Conservation (phyloP, 2,113 vertebrate species). For the Sterrhoptilus dennistouni region DNA sequence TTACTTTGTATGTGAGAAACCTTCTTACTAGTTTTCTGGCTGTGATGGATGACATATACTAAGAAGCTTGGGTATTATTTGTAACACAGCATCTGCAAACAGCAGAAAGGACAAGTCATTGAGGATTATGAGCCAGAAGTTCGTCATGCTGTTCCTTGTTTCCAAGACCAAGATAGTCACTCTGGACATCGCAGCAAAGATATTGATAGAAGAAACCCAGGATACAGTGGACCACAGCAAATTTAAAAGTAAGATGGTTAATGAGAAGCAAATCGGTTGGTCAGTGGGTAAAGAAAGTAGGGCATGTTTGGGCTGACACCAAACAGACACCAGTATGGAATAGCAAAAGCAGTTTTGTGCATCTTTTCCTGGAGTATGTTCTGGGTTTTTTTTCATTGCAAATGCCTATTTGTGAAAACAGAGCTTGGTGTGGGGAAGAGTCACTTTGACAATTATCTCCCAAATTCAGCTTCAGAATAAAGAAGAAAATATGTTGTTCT, state of each 20-base stretch:
- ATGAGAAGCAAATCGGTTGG: not conserved
- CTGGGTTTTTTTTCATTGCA: not conserved
- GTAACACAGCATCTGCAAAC: conserved; percentile 76
- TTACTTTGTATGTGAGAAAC: not conserved
- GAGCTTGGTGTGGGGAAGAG: not conserved
- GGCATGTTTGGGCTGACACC: not conserved
- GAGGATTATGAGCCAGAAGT: conserved; percentile 96
- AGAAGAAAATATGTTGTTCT: not conserved
- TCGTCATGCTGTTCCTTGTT: conserved; percentile 95
- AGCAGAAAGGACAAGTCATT: conserved; percentile 95
- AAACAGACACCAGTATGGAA: not conserved
- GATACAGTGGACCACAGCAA: conserved; percentile 89
- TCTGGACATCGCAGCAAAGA: conserved; percentile 88
- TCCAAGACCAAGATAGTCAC: conserved; percentile 89
- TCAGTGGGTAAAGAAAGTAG: not conserved
- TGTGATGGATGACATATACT: conserved; percentile 29
- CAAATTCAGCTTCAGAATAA: not conserved
- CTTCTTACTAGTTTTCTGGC: conserved; percentile 33
- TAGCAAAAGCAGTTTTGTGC: not conserved
- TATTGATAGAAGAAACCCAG: conserved; percentile 90
- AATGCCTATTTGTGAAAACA: not conserved
- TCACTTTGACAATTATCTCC: not conserved
- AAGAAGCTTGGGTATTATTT: conserved; percentile 63
- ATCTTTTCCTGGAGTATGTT: not conserved
- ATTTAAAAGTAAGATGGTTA: conserved; percentile 89